Conservation (phyloP, 2,888 invertebrate genomes). For the Erannis defoliaria region DNA sequence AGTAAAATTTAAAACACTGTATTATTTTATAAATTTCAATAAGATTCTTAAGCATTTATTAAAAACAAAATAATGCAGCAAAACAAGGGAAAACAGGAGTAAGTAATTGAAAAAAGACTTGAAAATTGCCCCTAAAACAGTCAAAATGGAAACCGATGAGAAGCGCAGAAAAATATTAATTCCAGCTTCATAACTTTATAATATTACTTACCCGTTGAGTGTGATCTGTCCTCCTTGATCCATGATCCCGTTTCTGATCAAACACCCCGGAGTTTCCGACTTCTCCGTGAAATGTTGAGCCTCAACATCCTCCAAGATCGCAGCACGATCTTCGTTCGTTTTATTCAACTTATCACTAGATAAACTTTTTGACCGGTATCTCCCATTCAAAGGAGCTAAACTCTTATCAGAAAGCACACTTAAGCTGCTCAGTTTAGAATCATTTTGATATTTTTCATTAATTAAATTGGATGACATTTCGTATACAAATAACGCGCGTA, state of each 20-base stretch:
- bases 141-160: conserved; percentile 6
- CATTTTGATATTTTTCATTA: conserved; percentile 74
- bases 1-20: not conserved
- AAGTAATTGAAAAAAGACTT: not conserved
- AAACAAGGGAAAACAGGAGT: not conserved
- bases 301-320: conserved; percentile 80
- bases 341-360: conserved; percentile 84
- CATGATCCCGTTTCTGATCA: conserved; percentile 69
- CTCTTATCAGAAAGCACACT: conserved; percentile 77
- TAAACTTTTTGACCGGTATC: conserved; percentile 80
- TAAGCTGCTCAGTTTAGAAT: conserved; percentile 75
- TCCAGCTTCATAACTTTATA: not conserved
- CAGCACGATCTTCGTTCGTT: conserved; percentile 76
- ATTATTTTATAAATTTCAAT: not conserved
- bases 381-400: conserved; percentile 70
- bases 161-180: conserved; percentile 16
- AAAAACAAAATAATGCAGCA: not conserved
- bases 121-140: not conserved
- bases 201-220: conserved; percentile 66
- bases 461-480: conserved; percentile 79
- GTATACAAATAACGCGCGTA: conserved; percentile 63
- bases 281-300: conserved; percentile 74
- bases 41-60: not conserved
- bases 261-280: conserved; percentile 78
- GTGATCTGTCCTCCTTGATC: conserved; percentile 61